Evolutionary conservation across 2,113 vertebrate species (phyloP).

Genomic region (Axis porcinus): DNA sequence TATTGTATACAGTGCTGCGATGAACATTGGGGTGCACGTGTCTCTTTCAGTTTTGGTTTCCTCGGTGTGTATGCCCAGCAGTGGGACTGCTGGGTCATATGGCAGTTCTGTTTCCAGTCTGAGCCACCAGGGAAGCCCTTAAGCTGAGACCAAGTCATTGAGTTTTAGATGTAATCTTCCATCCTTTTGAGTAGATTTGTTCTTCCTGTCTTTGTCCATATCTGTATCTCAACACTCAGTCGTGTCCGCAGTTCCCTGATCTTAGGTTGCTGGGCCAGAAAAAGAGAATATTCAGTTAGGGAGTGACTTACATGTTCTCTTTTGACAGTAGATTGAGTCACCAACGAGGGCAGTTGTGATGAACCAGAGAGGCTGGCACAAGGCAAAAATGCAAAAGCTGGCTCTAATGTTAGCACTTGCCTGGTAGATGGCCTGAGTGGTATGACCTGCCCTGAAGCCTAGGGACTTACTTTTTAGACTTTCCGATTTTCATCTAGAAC

Average conservation of each 20-base stretch:
- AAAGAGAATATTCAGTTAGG: background rate
- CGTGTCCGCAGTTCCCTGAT: background rate
- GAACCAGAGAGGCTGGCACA: background rate
- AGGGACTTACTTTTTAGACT: background rate
- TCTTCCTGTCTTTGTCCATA: background rate
- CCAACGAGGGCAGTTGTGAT: background rate
- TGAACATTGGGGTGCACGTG: fast-evolving
- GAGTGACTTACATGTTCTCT: background rate
- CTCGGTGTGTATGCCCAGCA: background rate
- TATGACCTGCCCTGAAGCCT: background rate
- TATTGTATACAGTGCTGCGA: background rate
- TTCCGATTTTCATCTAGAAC: background rate
- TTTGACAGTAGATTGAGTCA: background rate
- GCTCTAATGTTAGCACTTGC: background rate
- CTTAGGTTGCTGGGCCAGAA: background rate
- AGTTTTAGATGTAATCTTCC: background rate
- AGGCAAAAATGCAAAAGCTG: background rate
- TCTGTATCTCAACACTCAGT: background rate
- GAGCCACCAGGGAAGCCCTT: background rate
- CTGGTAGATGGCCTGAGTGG: background rate
- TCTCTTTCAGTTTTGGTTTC: background rate
- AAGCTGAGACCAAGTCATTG: background rate
- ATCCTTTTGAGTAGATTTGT: background rate
- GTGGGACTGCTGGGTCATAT: background rate
- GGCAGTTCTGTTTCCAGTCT: background rate